Base-by-base conservation (phyloP, 1,140 invertebrate species). In the Drosophila grimshawi region DNA sequence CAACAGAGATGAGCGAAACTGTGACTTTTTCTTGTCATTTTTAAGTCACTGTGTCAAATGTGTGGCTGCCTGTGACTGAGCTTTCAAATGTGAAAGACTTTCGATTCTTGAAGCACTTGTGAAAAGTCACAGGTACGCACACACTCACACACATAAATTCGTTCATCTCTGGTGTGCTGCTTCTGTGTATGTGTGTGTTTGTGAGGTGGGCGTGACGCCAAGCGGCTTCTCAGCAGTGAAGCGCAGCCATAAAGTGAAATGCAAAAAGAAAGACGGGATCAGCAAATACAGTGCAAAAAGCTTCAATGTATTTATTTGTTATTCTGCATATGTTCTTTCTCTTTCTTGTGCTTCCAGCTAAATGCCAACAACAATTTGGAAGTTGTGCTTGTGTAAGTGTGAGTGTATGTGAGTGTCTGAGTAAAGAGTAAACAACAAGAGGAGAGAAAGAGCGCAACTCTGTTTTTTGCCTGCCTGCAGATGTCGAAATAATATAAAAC, bases 181-280 rank as follows among this genome's bases (percentile, higher is more conserved):
- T 19, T 19, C 19, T 19, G 19, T 1, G 2, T 19, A 19, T 19
- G 19, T 19, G 19, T 19, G 19, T 19, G 19, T 39, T n/a, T 63
- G 45, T 60, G 60, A 76, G 53, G 67, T 76, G 67, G 73, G 73
- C 73, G 73, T 76, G 61, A 65, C 61, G 61, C 51, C 49, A 51
- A 48, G 60, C 60, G 35, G 49, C 33, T 10, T 32, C 27, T 2
- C 45, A 52, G n/a, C 27, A 43, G 29, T 35, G 35, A 63, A 75
- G 32, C 53, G 41, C 66, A 64, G 46, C 11, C 49, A n/a, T 4
- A 71, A 76, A 71, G 73, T 71, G 59, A 65, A 76, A 67, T 61
- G 64, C 35, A 61, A 41, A 64, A 41, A 64, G 45, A 70, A 70
- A 74, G 56, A 74, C 45, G 55, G 43, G 52, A 75, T 69, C 62